Evolutionary conservation across 2,113 vertebrate species (phyloP).

Genomic region (Donacobius atricapilla): DNA sequence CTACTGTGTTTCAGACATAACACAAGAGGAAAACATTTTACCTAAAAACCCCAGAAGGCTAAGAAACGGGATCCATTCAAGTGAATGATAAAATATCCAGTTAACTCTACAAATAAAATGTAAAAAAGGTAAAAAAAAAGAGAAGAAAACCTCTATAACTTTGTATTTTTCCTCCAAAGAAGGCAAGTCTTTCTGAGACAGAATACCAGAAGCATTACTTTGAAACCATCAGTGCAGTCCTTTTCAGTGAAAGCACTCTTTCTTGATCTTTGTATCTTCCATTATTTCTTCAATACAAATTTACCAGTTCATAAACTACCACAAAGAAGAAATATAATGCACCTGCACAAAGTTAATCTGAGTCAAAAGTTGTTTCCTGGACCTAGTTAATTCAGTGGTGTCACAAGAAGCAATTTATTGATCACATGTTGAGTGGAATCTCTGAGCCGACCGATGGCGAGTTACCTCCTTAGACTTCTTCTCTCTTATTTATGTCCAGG

Average conservation of each 20-base stretch:
- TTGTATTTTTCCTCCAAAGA: neutral
- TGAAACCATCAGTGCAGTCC: neutral
- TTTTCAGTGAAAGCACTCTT: neutral
- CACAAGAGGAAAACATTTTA: neutral
- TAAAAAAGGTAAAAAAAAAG: neutral
- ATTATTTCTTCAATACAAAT: neutral
- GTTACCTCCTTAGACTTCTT: neutral
- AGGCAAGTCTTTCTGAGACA: neutral
- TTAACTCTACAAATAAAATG: neutral
- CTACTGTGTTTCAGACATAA: neutral
- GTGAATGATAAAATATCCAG: neutral
- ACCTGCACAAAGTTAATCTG: neutral
- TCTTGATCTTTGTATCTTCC: neutral
- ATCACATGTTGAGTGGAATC: neutral
- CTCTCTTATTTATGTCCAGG: neutral
- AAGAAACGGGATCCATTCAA: neutral
- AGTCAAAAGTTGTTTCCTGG: neutral
- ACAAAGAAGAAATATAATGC: neutral
- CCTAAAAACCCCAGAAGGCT: fast-evolving
- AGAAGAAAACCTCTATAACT: neutral
- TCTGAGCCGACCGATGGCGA: neutral
- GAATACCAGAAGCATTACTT: neutral
- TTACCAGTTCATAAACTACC: neutral
- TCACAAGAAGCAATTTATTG: neutral
- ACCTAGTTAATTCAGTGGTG: neutral